Percentiles rank a stretch among this genome's conserved stretches.
Conservation (phyloP, 2,113 vertebrate genomes). For the Furnarius figulus region DNA sequence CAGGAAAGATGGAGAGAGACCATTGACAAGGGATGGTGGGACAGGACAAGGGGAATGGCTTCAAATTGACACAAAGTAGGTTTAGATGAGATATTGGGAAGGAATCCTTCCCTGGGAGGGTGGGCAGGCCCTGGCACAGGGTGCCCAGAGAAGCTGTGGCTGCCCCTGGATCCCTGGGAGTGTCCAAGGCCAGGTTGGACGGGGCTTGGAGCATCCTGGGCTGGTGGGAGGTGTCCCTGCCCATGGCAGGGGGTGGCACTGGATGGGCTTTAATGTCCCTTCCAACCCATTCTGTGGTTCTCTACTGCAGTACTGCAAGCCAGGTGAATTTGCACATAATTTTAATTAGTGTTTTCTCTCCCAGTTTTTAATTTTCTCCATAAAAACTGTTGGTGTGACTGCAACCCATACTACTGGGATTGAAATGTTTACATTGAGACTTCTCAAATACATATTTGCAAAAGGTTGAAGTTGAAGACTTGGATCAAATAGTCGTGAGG, state of each 20-base stretch:
- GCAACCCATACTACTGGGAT: background rate
- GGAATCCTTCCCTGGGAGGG: background rate
- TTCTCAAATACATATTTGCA: background rate
- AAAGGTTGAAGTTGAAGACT: background rate
- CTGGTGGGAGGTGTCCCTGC: background rate
- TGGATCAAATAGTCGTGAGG: background rate
- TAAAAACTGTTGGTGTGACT: background rate
- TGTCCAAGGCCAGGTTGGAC: background rate
- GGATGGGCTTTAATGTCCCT: accelerated
- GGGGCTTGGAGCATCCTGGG: background rate
- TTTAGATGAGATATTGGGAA: background rate
- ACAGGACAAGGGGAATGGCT: background rate
- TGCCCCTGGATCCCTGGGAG: background rate
- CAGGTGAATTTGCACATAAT: background rate
- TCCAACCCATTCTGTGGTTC: background rate
- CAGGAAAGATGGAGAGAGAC: background rate
- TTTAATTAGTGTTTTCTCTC: background rate
- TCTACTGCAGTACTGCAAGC: background rate
- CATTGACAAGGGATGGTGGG: background rate
- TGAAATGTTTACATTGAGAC: background rate
- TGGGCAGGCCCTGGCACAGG: background rate
- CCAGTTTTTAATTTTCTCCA: background rate
- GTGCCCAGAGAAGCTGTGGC: background rate
- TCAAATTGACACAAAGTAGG: background rate
- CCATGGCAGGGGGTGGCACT: accelerated